Evolutionary conservation across 2,113 vertebrate species (phyloP).

Genomic region (Lophius piscatorius): DNA sequence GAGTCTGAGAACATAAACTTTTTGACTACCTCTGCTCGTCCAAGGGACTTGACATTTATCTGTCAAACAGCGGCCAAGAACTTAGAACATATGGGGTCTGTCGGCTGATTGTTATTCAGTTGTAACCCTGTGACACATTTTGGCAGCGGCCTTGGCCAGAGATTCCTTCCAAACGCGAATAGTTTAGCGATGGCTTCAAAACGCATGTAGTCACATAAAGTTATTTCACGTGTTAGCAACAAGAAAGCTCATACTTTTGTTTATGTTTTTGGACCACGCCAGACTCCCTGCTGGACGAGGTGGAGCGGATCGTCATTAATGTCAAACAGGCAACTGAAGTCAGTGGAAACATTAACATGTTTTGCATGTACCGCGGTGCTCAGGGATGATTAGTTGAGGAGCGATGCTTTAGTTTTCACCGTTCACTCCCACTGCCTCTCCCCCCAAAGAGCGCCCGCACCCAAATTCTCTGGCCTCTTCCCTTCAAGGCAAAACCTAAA

Average conservation of each 20-base stretch:
- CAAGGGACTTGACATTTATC: constrained; percentile 67
- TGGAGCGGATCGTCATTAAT: constrained; percentile 74
- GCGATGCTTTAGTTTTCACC: constrained; percentile 72
- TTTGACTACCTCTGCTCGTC: constrained; percentile 64
- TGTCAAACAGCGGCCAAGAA: constrained; percentile 62
- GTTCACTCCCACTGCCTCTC: constrained; percentile 44
- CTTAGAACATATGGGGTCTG: constrained; percentile 46
- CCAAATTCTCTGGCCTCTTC: constrained; percentile 40
- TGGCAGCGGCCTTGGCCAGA: constrained; percentile 63
- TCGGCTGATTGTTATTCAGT: constrained; percentile 45
- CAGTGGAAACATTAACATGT: constrained; percentile 60
- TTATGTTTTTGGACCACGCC: constrained; percentile 67
- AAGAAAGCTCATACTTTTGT: constrained; percentile 57
- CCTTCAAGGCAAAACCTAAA: constrained; percentile 72
- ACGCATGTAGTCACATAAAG: constrained; percentile 70
- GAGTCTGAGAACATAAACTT: constrained; percentile 49
- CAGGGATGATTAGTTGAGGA: constrained; percentile 70
- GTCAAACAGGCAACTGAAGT: constrained; percentile 59
- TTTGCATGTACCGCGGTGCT: constrained; percentile 39
- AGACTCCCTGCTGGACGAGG: constrained; percentile 52
- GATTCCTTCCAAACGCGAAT: constrained; percentile 61
- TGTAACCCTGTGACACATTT: constrained; percentile 69
- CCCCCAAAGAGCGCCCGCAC: constrained; percentile 30
- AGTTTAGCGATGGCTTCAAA: constrained; percentile 66
- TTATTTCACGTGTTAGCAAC: constrained; percentile 75